These are phyloP conservation scores for Rafetus swinhoei DNA, from an alignment of 2,113 vertebrate genomes.

Conservation along the genomic window DNA sequence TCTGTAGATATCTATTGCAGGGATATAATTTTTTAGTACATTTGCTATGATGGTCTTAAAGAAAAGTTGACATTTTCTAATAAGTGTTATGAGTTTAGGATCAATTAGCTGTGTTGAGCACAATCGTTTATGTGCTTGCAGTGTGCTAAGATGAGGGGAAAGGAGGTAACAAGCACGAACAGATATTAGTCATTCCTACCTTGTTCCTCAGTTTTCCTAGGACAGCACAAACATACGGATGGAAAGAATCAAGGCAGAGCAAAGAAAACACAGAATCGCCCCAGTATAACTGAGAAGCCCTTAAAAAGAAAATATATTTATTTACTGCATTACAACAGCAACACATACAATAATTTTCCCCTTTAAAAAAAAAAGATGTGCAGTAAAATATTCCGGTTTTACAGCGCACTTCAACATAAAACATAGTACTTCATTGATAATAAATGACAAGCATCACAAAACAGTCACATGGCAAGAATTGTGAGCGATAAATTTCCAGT, in stretches of 20 bases:
- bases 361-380: conserved; percentile 43
- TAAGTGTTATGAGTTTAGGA: neutral
- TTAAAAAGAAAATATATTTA: conserved; percentile 67
- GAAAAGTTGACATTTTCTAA: conserved; percentile 9
- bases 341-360: conserved; percentile 19
- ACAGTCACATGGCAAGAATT: neutral
- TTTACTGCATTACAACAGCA: conserved; percentile 42
- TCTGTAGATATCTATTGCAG: neutral
- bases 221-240: conserved; percentile 6
- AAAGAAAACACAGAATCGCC: neutral
- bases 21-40: neutral
- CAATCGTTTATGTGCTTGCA: neutral
- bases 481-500: conserved; percentile 43
- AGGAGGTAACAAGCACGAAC: neutral
- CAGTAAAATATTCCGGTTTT: conserved; percentile 36
- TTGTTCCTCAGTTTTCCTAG: conserved; percentile 9
- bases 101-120: neutral
- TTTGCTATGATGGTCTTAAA: neutral
- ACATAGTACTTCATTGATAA: neutral
- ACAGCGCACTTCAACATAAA: neutral
- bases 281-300: neutral
- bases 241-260: neutral
- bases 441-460: neutral
- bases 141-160: neutral
- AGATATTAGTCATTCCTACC: conserved; percentile 12